These are phyloP conservation scores for Phyllotreta cruciferae DNA, from an alignment of 2,888 invertebrate genomes.

Conservation along the genomic window DNA sequence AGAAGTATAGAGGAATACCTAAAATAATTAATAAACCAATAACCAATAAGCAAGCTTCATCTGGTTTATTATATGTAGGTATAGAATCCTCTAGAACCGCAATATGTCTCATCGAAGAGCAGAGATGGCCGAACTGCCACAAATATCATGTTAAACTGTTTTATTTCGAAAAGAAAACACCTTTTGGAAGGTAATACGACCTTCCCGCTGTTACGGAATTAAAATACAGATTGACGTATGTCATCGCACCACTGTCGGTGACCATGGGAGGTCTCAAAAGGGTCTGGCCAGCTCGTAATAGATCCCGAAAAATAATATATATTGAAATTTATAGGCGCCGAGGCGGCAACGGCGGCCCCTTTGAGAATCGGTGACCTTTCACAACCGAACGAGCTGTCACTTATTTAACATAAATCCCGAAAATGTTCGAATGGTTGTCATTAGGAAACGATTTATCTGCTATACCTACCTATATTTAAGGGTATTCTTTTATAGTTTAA, in stretches of 20 bases:
- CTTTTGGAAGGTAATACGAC: constrained; percentile 23
- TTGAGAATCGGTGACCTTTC: constrained; percentile 19
- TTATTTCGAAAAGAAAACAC: constrained; percentile 27
- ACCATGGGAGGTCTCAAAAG: constrained; percentile 26
- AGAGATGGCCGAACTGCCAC: too few relatives aligned
- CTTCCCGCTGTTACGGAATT: constrained; percentile 24
- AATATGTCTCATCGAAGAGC: too few relatives aligned
- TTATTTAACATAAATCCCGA: constrained; percentile 17
- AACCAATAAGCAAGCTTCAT: too few relatives aligned
- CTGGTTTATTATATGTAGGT: too few relatives aligned
- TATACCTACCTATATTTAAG: too few relatives aligned
- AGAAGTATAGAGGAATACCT: too few relatives aligned
- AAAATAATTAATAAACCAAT: too few relatives aligned
- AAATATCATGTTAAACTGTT: constrained; percentile 19
- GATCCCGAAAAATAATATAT: constrained; percentile 25
- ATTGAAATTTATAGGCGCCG: constrained; percentile 31
- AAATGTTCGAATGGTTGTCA: constrained; percentile 22
- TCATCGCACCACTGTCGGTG: constrained; percentile 30
- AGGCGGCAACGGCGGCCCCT: constrained; percentile 24
- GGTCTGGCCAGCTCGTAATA: constrained; percentile 24
- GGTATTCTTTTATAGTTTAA: too few relatives aligned
- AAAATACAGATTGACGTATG: constrained; percentile 30
- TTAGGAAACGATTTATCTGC: neutral
- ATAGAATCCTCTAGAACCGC: too few relatives aligned
- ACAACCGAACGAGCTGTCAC: constrained; percentile 16